phyloP scores from a whole-genome alignment of 2,797 vertebrate genomes.

The Leptoclinus maculatus region DNA sequence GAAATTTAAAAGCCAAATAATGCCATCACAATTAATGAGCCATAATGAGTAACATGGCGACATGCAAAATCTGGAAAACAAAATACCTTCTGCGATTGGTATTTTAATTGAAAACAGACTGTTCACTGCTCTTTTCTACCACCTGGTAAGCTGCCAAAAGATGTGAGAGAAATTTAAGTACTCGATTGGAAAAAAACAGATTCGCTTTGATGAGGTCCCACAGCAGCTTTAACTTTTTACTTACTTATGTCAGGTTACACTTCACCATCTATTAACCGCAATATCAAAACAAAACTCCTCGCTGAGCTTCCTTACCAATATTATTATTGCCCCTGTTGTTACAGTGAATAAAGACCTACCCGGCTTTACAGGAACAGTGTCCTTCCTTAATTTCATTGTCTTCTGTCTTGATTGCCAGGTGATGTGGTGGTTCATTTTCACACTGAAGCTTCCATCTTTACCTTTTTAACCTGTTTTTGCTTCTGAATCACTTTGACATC shows the following conservation, averaged over 20 bases:
- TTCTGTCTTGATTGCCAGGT: neutral
- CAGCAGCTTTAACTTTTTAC: conserved; percentile 33
- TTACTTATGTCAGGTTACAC: conserved; percentile 21
- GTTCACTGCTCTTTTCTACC: conserved; percentile 26
- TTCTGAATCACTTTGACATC: neutral
- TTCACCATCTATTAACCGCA: conserved; percentile 18
- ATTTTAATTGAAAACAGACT: conserved; percentile 65
- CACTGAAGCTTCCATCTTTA: neutral
- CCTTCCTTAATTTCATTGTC: neutral
- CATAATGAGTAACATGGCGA: conserved; percentile 37
- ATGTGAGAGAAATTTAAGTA: conserved; percentile 42
- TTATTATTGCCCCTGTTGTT: neutral
- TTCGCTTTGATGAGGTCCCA: conserved; percentile 61
- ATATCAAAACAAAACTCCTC: conserved; percentile 4
- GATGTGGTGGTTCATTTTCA: neutral
- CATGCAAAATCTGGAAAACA: conserved; percentile 39
- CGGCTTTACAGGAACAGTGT: neutral
- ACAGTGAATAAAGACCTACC: neutral
- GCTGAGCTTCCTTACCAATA: neutral
- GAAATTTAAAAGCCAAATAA: conserved; percentile 61
- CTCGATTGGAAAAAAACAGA: conserved; percentile 37
- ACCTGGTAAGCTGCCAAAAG: conserved; percentile 41
- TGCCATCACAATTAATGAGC: conserved; percentile 52
- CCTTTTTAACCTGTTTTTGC: neutral
- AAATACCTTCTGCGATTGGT: conserved; percentile 30